Conservation (phyloP, 2,888 invertebrate genomes). For the Eupithecia dodoneata region DNA sequence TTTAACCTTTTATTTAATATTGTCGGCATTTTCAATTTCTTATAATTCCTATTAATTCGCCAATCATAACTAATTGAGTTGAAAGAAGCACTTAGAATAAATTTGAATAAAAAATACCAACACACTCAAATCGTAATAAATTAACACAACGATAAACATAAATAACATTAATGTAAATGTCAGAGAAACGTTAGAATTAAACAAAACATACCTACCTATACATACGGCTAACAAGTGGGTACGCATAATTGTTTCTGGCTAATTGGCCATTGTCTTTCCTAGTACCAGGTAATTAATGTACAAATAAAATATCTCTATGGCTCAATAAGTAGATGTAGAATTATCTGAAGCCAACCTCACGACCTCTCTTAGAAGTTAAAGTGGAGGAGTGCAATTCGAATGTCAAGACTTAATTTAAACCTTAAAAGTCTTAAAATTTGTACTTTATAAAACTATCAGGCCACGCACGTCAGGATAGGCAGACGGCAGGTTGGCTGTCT, state of each 20-base stretch:
- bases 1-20: not conserved
- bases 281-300: constrained; percentile 4
- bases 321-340: not conserved
- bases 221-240: not conserved
- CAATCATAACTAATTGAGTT: not conserved
- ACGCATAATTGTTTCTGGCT: constrained; percentile 16
- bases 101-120: not conserved
- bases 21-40: not conserved
- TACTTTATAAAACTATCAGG: not conserved
- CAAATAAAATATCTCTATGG: not conserved
- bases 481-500: not conserved
- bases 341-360: constrained; percentile 24
- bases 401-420: not conserved
- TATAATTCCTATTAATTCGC: constrained; percentile 2
- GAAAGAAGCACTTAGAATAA: not conserved
- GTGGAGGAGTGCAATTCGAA: not conserved
- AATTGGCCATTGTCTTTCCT: constrained; percentile 29
- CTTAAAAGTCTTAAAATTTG: not conserved
- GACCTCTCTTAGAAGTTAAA: constrained; percentile 8
- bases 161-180: not conserved
- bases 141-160: constrained; percentile 1
- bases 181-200: not conserved
- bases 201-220: not conserved
- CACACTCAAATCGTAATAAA: not conserved
- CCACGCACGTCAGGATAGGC: no score